Evolutionary conservation across 2,888 invertebrate genomes (phyloP).

Genomic region (Clostera curtula): DNA sequence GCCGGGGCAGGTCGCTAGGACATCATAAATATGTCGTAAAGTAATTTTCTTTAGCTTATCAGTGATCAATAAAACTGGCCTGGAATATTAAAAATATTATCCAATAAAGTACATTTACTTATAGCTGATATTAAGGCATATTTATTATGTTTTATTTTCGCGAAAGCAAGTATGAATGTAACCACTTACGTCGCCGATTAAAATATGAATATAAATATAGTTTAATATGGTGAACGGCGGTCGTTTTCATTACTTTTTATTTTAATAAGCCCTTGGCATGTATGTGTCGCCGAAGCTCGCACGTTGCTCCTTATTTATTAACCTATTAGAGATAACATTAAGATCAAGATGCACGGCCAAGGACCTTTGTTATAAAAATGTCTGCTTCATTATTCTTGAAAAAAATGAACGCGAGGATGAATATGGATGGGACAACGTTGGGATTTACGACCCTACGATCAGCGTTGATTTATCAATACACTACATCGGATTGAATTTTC

Average conservation of each 20-base stretch:
- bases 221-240: conserved; percentile 52
- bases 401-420: conserved; percentile 52
- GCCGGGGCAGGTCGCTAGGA: too few species aligned
- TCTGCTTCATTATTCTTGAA: conserved; percentile 72
- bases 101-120: too few species aligned
- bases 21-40: too few species aligned
- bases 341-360: conserved; percentile 75
- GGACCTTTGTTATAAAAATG: conserved; percentile 75
- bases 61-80: too few species aligned
- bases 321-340: conserved; percentile 75
- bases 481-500: too few species aligned
- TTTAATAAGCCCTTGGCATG: conserved; percentile 64
- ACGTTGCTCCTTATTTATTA: conserved; percentile 73
- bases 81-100: too few species aligned
- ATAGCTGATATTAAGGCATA: too few species aligned
- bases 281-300: conserved; percentile 71
- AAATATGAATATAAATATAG: conserved; percentile 55
- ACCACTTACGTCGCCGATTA: conserved; percentile 39
- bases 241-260: conserved; percentile 60
- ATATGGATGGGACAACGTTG: conserved; percentile 36
- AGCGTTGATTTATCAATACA: too few species aligned
- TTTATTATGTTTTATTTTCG: too few species aligned
- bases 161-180: conserved; percentile 26
- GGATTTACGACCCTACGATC: conserved; percentile 14
- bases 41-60: too few species aligned